These are phyloP conservation scores for Cheilosia vernalis DNA, from an alignment of 2,888 invertebrate species.

Conservation along the genomic window DNA sequence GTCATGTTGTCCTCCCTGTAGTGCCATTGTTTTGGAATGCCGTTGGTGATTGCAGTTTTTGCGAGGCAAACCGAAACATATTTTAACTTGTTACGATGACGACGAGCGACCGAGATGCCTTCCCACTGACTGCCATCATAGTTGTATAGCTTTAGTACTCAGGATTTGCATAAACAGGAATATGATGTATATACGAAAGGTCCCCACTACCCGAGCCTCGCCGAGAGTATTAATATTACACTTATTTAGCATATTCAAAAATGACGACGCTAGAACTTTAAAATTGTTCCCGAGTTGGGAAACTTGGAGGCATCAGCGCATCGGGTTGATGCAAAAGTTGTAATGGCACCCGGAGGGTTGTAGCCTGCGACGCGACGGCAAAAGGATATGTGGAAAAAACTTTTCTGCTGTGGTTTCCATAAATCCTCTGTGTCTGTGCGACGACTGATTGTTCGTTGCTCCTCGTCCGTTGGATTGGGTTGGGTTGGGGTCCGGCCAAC, in stretches of 20 bases:
- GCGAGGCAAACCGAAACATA: slow-evolving; percentile 63
- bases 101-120: background rate
- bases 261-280: slow-evolving; percentile 68
- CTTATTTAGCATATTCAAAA: slow-evolving; percentile 73
- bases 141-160: slow-evolving; percentile 15
- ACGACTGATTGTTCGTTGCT: slow-evolving; percentile 52
- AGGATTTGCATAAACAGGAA: slow-evolving; percentile 70
- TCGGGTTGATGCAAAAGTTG: slow-evolving; percentile 34
- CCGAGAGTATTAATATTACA: slow-evolving; percentile 62
- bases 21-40: slow-evolving; percentile 40
- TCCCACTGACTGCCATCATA: slow-evolving; percentile 9
- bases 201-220: slow-evolving; percentile 9
- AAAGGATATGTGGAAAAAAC: slow-evolving; percentile 8
- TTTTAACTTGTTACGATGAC: slow-evolving; percentile 64
- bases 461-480: background rate
- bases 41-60: slow-evolving; percentile 44
- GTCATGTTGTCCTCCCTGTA: background rate
- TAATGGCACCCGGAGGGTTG: slow-evolving; percentile 66
- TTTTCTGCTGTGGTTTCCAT: slow-evolving; percentile 58
- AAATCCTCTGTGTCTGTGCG: slow-evolving; percentile 30
- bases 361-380: too few relatives aligned
- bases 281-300: slow-evolving; percentile 53
- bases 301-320: slow-evolving; percentile 10
- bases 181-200: slow-evolving; percentile 46
- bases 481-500: background rate